phyloP scores from a whole-genome alignment of 2,888 invertebrate species.

The Timema podura region DNA sequence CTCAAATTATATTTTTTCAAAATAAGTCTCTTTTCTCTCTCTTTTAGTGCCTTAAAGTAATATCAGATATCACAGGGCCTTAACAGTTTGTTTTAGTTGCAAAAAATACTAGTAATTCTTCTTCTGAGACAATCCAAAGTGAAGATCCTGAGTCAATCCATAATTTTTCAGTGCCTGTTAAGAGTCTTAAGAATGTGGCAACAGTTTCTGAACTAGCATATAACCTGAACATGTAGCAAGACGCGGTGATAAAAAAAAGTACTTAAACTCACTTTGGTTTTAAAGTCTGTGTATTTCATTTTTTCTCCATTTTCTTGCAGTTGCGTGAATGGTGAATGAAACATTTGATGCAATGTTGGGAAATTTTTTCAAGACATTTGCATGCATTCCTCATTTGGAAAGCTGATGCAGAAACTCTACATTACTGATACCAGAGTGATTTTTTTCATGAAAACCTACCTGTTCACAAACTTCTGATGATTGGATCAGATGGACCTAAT shows the following conservation, averaged over 20 bases:
- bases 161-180: background rate
- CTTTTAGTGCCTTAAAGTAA: too few species aligned
- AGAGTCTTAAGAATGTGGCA: background rate
- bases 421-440: background rate
- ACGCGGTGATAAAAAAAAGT: too few species aligned
- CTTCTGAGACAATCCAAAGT: background rate
- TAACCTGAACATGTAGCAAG: too few species aligned
- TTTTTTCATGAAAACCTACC: background rate
- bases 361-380: background rate
- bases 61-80: background rate
- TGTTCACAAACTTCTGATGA: slow-evolving; percentile 6
- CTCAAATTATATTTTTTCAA: too few species aligned
- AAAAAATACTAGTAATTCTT: background rate
- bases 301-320: background rate
- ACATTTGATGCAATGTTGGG: background rate
- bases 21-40: too few species aligned
- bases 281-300: background rate
- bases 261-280: background rate
- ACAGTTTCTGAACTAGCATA: background rate
- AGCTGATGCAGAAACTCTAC: background rate
- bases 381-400: background rate
- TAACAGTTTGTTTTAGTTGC: background rate
- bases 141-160: background rate
- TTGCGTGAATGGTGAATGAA: background rate
- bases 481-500: slow-evolving; percentile 9